phyloP scores from a whole-genome alignment of 2,113 vertebrate genomes.

The Trinectes maculatus region DNA sequence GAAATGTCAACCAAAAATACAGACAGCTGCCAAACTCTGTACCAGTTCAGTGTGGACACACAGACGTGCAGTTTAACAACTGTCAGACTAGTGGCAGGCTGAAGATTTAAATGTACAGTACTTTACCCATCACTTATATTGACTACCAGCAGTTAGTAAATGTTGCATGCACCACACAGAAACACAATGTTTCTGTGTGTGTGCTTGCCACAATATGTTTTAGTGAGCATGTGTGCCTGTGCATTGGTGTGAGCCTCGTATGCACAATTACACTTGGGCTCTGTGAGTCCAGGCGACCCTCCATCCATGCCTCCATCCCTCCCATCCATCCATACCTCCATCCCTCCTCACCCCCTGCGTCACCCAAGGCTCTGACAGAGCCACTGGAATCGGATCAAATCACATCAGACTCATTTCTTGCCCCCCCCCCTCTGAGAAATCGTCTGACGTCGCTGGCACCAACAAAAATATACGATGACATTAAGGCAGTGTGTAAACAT shows the following conservation, averaged over 20 bases:
- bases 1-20: conserved; percentile 56
- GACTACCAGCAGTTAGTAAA: conserved; percentile 25
- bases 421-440: conserved; percentile 4
- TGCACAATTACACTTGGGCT: conserved; percentile 1
- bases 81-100: conserved; percentile 38
- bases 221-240: neutral
- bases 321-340: neutral
- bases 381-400: conserved; percentile 58
- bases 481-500: conserved; percentile 43
- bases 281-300: conserved; percentile 4
- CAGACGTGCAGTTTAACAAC: conserved; percentile 28
- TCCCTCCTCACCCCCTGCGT: neutral
- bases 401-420: conserved; percentile 43
- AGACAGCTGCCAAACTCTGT: conserved; percentile 50
- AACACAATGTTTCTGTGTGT: conserved; percentile 1
- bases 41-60: conserved; percentile 43
- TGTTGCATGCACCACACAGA: neutral
- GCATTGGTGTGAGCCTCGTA: conserved; percentile 8
- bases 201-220: conserved; percentile 7
- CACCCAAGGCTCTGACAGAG: conserved; percentile 10
- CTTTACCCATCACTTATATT: conserved; percentile 15
- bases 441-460: conserved; percentile 30
- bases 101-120: conserved; percentile 26
- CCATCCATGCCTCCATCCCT: neutral
- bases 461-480: conserved; percentile 39